phyloP scores from a whole-genome alignment of 2,113 vertebrate genomes.

The Sylvietta virens region DNA sequence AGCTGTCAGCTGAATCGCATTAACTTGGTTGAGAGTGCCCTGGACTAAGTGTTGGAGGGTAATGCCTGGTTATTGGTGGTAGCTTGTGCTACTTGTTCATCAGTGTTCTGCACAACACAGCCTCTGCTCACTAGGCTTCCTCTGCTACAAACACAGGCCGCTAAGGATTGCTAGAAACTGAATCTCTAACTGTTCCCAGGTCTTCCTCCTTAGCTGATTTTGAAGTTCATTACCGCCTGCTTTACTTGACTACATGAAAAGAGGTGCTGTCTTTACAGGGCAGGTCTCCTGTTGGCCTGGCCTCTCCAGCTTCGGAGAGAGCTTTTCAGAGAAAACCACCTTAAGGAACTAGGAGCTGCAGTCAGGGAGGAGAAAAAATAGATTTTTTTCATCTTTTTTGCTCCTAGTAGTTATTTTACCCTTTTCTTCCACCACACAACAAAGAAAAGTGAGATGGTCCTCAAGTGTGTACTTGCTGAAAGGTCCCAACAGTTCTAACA shows the following conservation, averaged over 20 bases:
- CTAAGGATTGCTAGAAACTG: not conserved
- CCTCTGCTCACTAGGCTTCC: not conserved
- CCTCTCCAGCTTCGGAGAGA: not conserved
- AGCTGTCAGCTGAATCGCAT: not conserved
- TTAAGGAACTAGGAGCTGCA: not conserved
- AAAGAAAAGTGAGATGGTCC: not conserved
- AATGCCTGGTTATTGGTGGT: not conserved
- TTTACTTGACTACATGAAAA: not conserved
- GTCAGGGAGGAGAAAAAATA: not conserved
- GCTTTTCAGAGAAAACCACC: not conserved
- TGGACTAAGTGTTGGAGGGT: not conserved
- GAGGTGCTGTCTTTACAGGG: not conserved
- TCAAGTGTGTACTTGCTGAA: not conserved
- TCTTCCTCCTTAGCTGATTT: not conserved
- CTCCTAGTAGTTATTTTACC: not conserved
- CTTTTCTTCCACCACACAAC: not conserved
- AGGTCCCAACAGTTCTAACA: not conserved
- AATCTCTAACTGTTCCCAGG: not conserved
- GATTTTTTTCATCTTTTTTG: not conserved
- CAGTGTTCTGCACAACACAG: not conserved
- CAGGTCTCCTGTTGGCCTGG: not conserved
- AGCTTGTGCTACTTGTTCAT: not conserved
- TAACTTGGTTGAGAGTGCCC: not conserved
- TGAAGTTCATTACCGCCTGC: not conserved
- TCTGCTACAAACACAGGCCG: not conserved